Percentiles rank a stretch among this genome's conserved stretches.
Evolutionary conservation across 64 coral and sea anemone genomes (phyloP).

Genomic region (Catalaphyllia jardinei): DNA sequence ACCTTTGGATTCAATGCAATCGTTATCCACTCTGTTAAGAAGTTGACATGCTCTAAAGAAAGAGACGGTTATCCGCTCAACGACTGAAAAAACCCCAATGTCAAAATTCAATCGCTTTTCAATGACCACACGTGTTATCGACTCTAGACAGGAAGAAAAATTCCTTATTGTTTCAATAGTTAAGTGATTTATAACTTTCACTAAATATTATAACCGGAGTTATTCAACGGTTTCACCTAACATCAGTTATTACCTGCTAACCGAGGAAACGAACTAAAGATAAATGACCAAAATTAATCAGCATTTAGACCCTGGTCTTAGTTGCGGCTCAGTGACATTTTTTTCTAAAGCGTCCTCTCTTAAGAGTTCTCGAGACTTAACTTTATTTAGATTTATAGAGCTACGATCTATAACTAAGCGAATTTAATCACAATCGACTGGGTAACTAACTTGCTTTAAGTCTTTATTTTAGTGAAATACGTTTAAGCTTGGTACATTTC

Average conservation of each 20-base stretch:
- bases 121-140: conserved; percentile 30
- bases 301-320: neutral
- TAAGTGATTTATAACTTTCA: conserved; percentile 2
- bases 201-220: neutral
- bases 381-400: neutral
- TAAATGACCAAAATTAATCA: neutral
- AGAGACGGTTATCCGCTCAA: neutral
- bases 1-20: conserved; percentile 20
- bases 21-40: neutral
- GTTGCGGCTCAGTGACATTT: neutral
- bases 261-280: neutral
- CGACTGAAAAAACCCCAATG: neutral
- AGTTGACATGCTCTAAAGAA: conserved; percentile 19
- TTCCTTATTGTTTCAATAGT: conserved; percentile 21
- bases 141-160: neutral
- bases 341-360: neutral
- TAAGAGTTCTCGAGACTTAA: neutral
- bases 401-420: neutral
- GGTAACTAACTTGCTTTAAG: neutral
- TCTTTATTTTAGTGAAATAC: neutral
- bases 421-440: conserved; percentile 8
- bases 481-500: too few relatives aligned
- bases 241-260: neutral
- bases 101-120: conserved; percentile 37
- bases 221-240: neutral